These are phyloP conservation scores for Boloria euphrosyne DNA, from an alignment of 2,888 invertebrate genomes.

Conservation along the genomic window DNA sequence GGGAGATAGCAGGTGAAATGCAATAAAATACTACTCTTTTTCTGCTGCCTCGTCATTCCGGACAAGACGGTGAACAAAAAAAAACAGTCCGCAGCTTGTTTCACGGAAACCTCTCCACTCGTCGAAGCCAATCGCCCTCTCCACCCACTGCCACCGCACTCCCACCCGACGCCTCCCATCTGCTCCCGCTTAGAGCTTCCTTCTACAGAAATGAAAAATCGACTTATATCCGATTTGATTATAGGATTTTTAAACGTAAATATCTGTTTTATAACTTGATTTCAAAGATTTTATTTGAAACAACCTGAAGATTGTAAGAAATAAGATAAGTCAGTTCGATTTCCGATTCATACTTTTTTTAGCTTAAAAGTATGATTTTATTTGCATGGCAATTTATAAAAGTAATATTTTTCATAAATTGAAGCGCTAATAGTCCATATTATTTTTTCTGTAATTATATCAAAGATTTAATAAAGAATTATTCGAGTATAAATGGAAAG, in stretches of 20 bases:
- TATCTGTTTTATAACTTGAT: constrained; percentile 9
- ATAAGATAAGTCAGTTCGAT: not conserved
- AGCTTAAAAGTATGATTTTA: too few species aligned
- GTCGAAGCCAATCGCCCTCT: constrained; percentile 34
- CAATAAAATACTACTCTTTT: constrained; percentile 30
- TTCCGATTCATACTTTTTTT: not conserved
- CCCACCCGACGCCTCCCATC: constrained; percentile 20
- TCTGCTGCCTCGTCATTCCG: constrained; percentile 14
- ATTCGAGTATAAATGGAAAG: too few species aligned
- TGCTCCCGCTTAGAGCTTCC: constrained; percentile 34
- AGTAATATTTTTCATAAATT: too few species aligned
- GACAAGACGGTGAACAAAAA: constrained; percentile 30
- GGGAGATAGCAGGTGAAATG: constrained; percentile 26
- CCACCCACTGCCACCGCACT: not conserved
- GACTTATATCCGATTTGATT: constrained; percentile 33
- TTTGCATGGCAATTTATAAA: too few species aligned
- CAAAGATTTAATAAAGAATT: too few species aligned
- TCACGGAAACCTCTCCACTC: constrained; percentile 32
- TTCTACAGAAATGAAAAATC: constrained; percentile 36
- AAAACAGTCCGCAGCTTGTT: constrained; percentile 35
- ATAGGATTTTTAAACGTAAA: constrained; percentile 28
- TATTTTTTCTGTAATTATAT: too few species aligned
- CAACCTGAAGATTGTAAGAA: not conserved
- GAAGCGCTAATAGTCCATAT: too few species aligned
- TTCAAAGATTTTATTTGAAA: constrained; percentile 5